phyloP scores from a whole-genome alignment of 2,797 vertebrate species.

The Pseudochirops cupreus region DNA sequence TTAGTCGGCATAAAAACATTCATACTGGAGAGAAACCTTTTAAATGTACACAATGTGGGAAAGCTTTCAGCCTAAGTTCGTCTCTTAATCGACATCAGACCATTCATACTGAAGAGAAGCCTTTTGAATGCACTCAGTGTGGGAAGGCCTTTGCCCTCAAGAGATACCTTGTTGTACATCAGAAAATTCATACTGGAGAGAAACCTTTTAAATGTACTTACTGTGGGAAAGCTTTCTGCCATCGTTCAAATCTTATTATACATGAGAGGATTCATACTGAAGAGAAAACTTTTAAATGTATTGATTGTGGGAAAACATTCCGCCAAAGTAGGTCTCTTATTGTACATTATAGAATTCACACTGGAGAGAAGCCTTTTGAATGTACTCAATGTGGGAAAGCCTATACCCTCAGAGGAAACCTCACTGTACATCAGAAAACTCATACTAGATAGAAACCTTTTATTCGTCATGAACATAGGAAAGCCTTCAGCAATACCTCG shows the following conservation, averaged over 20 bases:
- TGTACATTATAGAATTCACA: slow-evolving; percentile 70
- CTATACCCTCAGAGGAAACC: slow-evolving; percentile 75
- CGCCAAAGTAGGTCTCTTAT: slow-evolving; percentile 71
- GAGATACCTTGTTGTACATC: slow-evolving; percentile 73
- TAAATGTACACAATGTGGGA: slow-evolving; percentile 26
- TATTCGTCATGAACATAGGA: slow-evolving; percentile 66
- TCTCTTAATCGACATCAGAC: slow-evolving; percentile 41
- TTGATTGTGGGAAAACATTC: slow-evolving; percentile 74
- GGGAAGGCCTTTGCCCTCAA: slow-evolving; percentile 68
- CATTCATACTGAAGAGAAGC: slow-evolving; percentile 64
- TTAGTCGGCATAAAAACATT: slow-evolving; percentile 42
- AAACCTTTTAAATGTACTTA: slow-evolving; percentile 71
- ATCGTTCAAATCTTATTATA: slow-evolving; percentile 72
- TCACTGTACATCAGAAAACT: slow-evolving; percentile 75
- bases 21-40: background rate
- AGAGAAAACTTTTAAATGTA: slow-evolving; percentile 74
- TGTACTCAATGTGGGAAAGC: slow-evolving; percentile 77
- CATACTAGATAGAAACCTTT: slow-evolving; percentile 35
- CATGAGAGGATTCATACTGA: slow-evolving; percentile 73
- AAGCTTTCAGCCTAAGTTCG: background rate
- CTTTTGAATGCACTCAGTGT: slow-evolving; percentile 69
- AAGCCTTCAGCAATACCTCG: slow-evolving; percentile 71
- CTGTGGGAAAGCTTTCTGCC: slow-evolving; percentile 74
- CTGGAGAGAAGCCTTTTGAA: slow-evolving; percentile 72
- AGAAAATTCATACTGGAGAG: slow-evolving; percentile 74